Percentiles rank a stretch among this genome's conserved stretches.
These are phyloP conservation scores for Bufo bufo DNA, from an alignment of 2,113 vertebrate species.

Conservation along the genomic window DNA sequence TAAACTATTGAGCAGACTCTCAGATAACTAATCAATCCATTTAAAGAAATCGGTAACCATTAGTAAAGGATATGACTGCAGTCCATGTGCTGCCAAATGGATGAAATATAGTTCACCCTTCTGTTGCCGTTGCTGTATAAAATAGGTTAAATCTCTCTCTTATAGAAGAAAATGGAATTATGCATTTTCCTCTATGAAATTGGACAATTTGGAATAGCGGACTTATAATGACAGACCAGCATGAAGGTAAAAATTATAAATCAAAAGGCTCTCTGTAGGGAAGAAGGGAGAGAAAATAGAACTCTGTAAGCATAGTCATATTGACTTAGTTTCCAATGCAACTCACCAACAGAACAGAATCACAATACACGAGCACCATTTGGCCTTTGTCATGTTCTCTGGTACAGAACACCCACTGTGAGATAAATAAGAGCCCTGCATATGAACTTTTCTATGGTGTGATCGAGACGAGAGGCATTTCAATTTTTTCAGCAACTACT, in stretches of 20 bases:
- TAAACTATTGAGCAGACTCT: too few relatives aligned
- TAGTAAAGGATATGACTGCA: too few relatives aligned
- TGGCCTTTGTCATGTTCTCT: constrained; percentile 39
- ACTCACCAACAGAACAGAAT: constrained; percentile 18
- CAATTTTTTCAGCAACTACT: neutral
- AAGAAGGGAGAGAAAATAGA: constrained; percentile 29
- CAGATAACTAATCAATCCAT: too few relatives aligned
- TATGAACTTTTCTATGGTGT: constrained; percentile 28
- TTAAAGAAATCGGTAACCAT: too few relatives aligned
- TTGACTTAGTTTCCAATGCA: constrained; percentile 39
- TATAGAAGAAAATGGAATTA: neutral
- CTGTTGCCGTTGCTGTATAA: neutral
- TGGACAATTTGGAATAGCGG: constrained; percentile 33
- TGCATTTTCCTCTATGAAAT: constrained; percentile 9
- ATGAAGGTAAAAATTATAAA: constrained; percentile 41
- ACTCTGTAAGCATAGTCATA: constrained; percentile 30
- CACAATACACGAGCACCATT: constrained; percentile 26
- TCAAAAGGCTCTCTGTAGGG: neutral
- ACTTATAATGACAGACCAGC: constrained; percentile 18
- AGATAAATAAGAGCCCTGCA: constrained; percentile 31
- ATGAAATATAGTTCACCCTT: too few relatives aligned
- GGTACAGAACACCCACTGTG: constrained; percentile 31
- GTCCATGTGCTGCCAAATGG: too few relatives aligned
- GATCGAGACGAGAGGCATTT: constrained; percentile 4
- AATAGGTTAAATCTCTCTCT: constrained; percentile 12